Conservation (phyloP, 1,140 invertebrate species). For the Macrocentrus cingulum region DNA sequence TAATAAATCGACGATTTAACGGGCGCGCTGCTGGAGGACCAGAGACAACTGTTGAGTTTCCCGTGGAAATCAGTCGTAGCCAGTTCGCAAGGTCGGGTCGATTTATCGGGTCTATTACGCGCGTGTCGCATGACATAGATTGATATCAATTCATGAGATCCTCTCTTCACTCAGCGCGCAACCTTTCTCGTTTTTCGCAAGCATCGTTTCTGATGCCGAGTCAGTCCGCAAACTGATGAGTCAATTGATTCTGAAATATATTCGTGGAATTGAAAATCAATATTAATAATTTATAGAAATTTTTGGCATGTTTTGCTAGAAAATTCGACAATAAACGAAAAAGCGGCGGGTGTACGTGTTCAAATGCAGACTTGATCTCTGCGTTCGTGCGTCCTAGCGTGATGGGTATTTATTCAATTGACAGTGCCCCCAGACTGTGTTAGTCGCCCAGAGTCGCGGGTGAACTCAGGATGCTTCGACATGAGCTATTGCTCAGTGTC, state of each 20-base stretch:
- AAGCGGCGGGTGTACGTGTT: constrained; percentile 3
- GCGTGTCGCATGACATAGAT: constrained; percentile 37
- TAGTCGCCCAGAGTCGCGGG: constrained; percentile 56
- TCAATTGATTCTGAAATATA: no score
- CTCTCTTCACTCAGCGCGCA: constrained; percentile 10
- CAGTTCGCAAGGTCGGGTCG: constrained; percentile 42
- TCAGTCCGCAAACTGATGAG: no score
- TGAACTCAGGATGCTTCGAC: constrained; percentile 50
- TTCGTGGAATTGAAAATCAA: no score
- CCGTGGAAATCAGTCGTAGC: constrained; percentile 41
- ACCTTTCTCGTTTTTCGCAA: no score
- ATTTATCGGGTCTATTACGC: constrained; percentile 36
- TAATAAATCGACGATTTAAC: no score
- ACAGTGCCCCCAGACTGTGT: constrained; percentile 47
- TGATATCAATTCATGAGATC: constrained; percentile 36
- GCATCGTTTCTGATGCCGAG: no score
- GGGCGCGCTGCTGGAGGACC: no score
- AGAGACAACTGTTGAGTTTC: constrained; percentile 18
- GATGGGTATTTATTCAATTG: constrained; percentile 57
- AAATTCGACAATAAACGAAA: no score
- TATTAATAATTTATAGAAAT: no score
- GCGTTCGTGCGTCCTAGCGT: constrained; percentile 28
- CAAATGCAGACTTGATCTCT: neutral
- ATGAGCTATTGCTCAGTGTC: constrained; percentile 29
- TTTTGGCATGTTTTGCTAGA: no score